Conservation (phyloP, 2,888 invertebrate genomes). For the Coelopa pilipes region DNA sequence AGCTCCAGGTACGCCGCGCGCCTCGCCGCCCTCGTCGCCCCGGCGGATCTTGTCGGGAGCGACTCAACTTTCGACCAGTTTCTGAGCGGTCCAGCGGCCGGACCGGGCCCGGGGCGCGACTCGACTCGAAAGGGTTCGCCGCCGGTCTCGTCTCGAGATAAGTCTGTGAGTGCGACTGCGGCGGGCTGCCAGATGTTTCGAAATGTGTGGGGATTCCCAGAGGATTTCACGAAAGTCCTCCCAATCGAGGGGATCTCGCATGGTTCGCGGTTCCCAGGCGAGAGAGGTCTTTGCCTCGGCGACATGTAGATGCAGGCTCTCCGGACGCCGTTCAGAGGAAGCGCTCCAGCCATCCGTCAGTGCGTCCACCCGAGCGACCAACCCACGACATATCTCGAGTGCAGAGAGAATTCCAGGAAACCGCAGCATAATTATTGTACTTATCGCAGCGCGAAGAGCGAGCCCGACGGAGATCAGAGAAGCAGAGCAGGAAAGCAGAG, state of each 20-base stretch:
- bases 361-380: too few relatives aligned
- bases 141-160: not conserved
- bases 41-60: not conserved
- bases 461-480: not conserved
- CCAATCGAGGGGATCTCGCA: too few relatives aligned
- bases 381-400: too few relatives aligned
- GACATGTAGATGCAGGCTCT: too few relatives aligned
- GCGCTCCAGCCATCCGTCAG: too few relatives aligned
- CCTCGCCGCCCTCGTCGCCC: not conserved
- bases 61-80: slow-evolving; percentile 2
- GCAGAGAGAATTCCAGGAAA: slow-evolving; percentile 3
- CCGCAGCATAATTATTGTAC: not conserved
- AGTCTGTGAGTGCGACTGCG: not conserved
- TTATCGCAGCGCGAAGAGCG: too few relatives aligned
- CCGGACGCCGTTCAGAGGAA: too few relatives aligned
- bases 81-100: not conserved
- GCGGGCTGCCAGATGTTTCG: not conserved
- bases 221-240: not conserved
- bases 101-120: not conserved
- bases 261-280: too few relatives aligned
- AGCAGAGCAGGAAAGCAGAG: too few relatives aligned
- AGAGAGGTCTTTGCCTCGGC: too few relatives aligned
- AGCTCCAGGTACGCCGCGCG: not conserved
- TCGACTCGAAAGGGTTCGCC: not conserved
- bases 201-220: not conserved